Evolutionary conservation across 2,113 vertebrate species (phyloP).

Genomic region (Apus apus): DNA sequence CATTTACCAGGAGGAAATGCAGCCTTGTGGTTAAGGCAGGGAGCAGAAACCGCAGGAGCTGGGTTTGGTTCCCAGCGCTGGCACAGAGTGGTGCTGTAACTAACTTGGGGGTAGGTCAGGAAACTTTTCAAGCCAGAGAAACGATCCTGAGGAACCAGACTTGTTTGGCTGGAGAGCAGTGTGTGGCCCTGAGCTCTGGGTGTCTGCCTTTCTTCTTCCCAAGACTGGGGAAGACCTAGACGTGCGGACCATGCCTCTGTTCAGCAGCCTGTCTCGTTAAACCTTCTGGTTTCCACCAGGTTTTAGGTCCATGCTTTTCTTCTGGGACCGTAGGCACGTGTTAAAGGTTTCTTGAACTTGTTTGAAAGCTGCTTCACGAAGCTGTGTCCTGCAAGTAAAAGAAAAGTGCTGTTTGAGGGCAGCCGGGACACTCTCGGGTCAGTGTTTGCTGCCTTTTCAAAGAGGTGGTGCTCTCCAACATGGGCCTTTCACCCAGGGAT

Average conservation of each 20-base stretch:
- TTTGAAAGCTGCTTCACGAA: neutral
- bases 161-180: neutral
- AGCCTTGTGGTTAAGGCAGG: conserved; percentile 67
- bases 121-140: conserved; percentile 6
- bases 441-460: neutral
- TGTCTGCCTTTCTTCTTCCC: neutral
- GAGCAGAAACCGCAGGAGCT: conserved; percentile 32
- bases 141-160: neutral
- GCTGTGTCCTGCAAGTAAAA: neutral
- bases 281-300: neutral
- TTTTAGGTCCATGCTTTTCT: neutral
- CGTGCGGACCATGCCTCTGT: neutral
- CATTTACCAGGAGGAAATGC: conserved; percentile 66
- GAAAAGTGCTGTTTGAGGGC: neutral
- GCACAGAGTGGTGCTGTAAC: neutral
- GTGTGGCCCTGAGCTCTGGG: accelerated
- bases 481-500: neutral
- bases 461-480: accelerated
- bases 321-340: neutral
- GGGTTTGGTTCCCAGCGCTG: conserved; percentile 32
- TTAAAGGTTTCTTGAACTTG: neutral
- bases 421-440: neutral
- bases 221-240: neutral
- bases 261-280: neutral
- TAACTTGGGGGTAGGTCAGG: conserved; percentile 3